These are phyloP conservation scores for Reinhardtius hippoglossoides DNA, from an alignment of 2,113 vertebrate species.

Conservation along the genomic window DNA sequence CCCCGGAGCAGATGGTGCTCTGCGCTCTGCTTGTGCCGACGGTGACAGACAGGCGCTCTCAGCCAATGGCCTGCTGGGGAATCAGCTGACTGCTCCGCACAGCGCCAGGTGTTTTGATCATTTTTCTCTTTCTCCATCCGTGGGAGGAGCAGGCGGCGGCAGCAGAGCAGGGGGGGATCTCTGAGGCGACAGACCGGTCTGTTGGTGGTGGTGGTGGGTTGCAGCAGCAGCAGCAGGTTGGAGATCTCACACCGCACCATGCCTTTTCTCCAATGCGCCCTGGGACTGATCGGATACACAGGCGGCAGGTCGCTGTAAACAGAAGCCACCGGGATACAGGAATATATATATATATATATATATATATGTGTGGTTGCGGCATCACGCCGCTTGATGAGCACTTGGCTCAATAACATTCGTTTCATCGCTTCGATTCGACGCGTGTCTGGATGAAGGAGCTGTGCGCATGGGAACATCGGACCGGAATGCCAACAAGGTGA, in stretches of 20 bases:
- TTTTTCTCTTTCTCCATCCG: slow-evolving; percentile 61
- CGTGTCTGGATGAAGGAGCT: slow-evolving; percentile 51
- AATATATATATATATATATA: too few relatives aligned
- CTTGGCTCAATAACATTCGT: slow-evolving; percentile 14
- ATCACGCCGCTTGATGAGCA: slow-evolving; percentile 12
- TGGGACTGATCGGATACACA: slow-evolving; percentile 62
- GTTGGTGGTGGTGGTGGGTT: slow-evolving; percentile 37
- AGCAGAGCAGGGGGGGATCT: slow-evolving; percentile 59
- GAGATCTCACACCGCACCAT: slow-evolving; percentile 65
- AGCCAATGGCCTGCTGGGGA: slow-evolving; percentile 84
- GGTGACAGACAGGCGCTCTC: slow-evolving; percentile 72
- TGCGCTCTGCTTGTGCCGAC: slow-evolving; percentile 70
- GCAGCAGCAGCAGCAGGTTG: slow-evolving; percentile 70
- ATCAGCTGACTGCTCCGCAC: slow-evolving; percentile 89
- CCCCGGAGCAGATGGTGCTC: slow-evolving; percentile 85
- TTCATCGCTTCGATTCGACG: slow-evolving; percentile 25
- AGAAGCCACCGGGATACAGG: slow-evolving; percentile 24
- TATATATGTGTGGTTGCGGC: neutral
- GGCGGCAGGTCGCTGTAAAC: slow-evolving; percentile 43
- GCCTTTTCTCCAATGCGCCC: slow-evolving; percentile 52
- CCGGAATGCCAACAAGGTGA: slow-evolving; percentile 80
- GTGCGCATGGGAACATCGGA: slow-evolving; percentile 54
- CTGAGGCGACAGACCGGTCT: slow-evolving; percentile 42
- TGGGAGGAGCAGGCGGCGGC: slow-evolving; percentile 67
- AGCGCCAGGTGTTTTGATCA: slow-evolving; percentile 88